Evolutionary conservation across 2,888 invertebrate genomes (phyloP), one percentile per base, ranked within the genome.

Genomic region (Eledona agricola): DNA sequence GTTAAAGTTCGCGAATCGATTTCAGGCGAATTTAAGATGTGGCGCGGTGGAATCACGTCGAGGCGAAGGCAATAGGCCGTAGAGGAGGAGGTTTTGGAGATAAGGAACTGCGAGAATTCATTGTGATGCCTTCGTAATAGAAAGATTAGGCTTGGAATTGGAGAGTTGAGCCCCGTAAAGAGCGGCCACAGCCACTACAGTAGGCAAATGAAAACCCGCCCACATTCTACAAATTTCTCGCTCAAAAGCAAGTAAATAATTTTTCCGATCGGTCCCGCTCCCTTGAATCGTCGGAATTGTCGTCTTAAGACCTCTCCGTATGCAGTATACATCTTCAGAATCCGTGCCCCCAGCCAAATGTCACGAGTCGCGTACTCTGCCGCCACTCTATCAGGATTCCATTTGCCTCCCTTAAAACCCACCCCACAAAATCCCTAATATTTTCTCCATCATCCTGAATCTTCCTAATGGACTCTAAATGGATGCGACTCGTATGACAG

Each of bases 401-500:
- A 55, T 56, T 56, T 55, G 54, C 57, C 54, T 46, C 43, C 58
- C 59, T 58, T 59, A 55, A 62, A 55, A 43, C 52, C 56, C 37
- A 52, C 54, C 57, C 55, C 56, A 57, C 58, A 51, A 66, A 67
- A 64, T 66, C 67, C 68, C 65, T 68, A 70, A 71, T 69, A 71
- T 70, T 67, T 68, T 66, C 66, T 67, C 65, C 68, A 64, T 65
- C 65, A 63, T 67, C 60, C 63, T 58, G 67, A 71, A 71, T 73
- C 70, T 67, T 68, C 66, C 72, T 74, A 73, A 74, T 74, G 74
- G 74, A 74, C 70, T 69, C 70, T 71, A 72, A 74, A 73, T 72
- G 72, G 70, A 71, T 66, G 61, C 65, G 65, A 67, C 67, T 71
- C 69, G 62, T 70, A 70, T 72, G 72, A 72, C 72, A 70, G 64